Base-by-base conservation (phyloP, 2,113 vertebrate species). In the Poeciliopsis prolifica region DNA sequence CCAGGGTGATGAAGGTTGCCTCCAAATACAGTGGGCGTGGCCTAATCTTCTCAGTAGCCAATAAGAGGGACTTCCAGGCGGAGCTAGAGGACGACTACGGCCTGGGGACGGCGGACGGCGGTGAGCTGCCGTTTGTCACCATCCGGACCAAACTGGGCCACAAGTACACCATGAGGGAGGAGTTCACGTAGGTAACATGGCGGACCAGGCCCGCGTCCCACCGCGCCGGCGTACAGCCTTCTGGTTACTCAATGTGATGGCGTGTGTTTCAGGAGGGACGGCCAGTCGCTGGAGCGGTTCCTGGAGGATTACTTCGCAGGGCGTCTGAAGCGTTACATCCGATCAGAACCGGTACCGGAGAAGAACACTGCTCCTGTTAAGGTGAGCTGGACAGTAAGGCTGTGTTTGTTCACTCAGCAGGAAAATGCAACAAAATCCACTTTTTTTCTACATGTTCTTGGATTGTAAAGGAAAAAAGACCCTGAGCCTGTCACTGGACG, bases 121-220 rank as follows among this genome's bases (percentile, higher is more conserved):
- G 85, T 2, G 94, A 93, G 8, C 58, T 94, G 17, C 95, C 94
- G 0, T 83, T 94, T 1, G 83, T 95, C 66, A 94, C 94, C 0
- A 88, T 95, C 78, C 81, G 92, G 26, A 95, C 94, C 26, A 81
- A 81, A 29, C 74, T 88, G 58, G 94, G 94, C 26, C 86, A 92
- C 79, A 95, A 95, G 82, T 95, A 89, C 89, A 90, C 87, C 84
- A 95, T 95, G 95, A 90, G 92, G 3, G 95, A 95, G 83, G 94
- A 94, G 87, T 95, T 95, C 88, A 95, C 94, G 95, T 95, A 82
- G n/a, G 95, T 92, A 54, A 19, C 54, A 30, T 30, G 63, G 24
- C 14, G 33, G 64, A 24, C 24, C 70, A 4, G 3, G 15, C 37
- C 48, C 24, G 15, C 51, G 3, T 54, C 22, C 8, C 0, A 22